These are phyloP conservation scores for Alloscopus bannaensis DNA, from an alignment of 2,888 invertebrate species.

Conservation along the genomic window DNA sequence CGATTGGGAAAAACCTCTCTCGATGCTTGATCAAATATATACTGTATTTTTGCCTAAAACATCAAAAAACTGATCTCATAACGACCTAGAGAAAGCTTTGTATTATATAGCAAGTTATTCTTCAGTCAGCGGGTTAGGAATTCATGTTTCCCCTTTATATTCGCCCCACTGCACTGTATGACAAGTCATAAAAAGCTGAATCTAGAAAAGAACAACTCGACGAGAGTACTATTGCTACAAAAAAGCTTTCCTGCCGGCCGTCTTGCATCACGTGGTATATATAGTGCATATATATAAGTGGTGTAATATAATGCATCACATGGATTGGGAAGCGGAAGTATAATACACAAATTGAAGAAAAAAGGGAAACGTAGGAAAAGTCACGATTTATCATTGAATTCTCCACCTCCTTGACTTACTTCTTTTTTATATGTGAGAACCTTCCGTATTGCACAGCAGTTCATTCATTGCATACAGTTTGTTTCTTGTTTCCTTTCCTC, in stretches of 20 bases:
- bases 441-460: constrained; percentile 10
- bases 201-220: background rate
- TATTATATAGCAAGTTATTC: too few species aligned
- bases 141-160: constrained; percentile 21
- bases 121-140: background rate
- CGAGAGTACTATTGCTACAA: too few species aligned
- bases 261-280: too few species aligned
- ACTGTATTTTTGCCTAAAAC: too few species aligned
- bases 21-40: too few species aligned
- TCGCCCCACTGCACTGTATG: constrained; percentile 14
- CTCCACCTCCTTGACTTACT: constrained; percentile 58
- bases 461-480: constrained; percentile 46
- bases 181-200: constrained; percentile 10
- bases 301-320: too few species aligned
- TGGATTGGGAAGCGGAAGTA: too few species aligned
- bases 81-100: too few species aligned
- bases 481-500: constrained; percentile 42
- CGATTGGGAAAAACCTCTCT: too few species aligned
- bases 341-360: constrained; percentile 62
- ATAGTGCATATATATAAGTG: too few species aligned
- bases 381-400: constrained; percentile 62
- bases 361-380: constrained; percentile 55
- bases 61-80: too few species aligned
- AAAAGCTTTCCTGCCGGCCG: too few species aligned
- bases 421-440: constrained; percentile 30